Base-by-base conservation (phyloP, 2,113 vertebrate species). In the Melanotaenia duboulayi region DNA sequence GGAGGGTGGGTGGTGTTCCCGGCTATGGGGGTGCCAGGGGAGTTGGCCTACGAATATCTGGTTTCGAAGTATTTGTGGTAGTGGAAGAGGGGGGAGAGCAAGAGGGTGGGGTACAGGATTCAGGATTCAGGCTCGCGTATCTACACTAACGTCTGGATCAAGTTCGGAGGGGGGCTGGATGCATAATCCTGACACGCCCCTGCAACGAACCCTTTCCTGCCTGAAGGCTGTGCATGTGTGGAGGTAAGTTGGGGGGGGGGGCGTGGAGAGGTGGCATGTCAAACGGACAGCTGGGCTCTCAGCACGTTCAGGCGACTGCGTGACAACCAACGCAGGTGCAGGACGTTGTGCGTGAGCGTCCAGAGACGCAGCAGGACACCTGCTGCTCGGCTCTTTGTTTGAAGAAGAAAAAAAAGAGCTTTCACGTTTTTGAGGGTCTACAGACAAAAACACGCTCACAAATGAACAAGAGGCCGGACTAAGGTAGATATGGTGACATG, bases 221-320 rank as follows among this genome's bases (percentile, higher is more conserved):
- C 73, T 49, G 74, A 63, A 64, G 64, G 83, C 73, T 59, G 59
- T 60, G 68, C 57, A 48, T 80, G 48, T 74, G 72, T 61, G 19
- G 58, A 57, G 72, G 49, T 17, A n/a, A n/a, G n/a, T n/a, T n/a
- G n/a, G 13, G 12, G 59, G 50, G 55, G 59, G 59, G 50, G 55
- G 59, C 24, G 40, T 63, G 56, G 82, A 54, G 82, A 84, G 85
- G 79, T 78, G 80, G 71, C 80, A 62, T 83, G 75, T 78, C 88
- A 78, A 65, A 85, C 66, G 68, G 91, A 90, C 92, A 93, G 91
- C 90, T 93, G 92, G 90, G 65, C 83, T 88, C 90, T 87, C 78
- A 67, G 79, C 85, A 84, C 72, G 71, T 56, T 76, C 35, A 69
- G 83, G 69, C 70, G 67, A 76, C 50, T 70, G 60, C n/a, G 74